These are phyloP conservation scores for Arremon aurantiirostris DNA, from an alignment of 2,797 vertebrate genomes.

Conservation along the genomic window DNA sequence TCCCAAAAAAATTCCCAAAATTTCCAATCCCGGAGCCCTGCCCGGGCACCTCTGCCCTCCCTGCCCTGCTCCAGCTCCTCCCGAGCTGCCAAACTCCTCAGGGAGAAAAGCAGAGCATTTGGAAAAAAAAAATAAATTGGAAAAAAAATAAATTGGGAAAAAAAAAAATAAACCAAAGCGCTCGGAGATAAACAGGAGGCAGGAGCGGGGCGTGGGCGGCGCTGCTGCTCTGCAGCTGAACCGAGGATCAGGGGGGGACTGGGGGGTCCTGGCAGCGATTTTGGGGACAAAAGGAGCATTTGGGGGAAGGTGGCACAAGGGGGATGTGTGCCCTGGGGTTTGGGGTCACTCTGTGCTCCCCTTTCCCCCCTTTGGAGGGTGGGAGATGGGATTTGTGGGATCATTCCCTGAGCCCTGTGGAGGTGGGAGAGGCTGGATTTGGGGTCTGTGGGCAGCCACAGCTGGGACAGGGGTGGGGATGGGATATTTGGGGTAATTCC, in stretches of 20 bases:
- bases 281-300: neutral
- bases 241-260: neutral
- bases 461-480: too few relatives aligned
- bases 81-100: neutral
- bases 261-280: neutral
- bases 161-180: neutral
- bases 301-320: rapidly evolving
- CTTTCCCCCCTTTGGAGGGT: rapidly evolving
- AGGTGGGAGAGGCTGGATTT: too few relatives aligned
- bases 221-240: neutral
- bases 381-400: neutral
- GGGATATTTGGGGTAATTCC: too few relatives aligned
- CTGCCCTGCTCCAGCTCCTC: neutral
- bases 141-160: too few relatives aligned
- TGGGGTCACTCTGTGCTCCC: neutral
- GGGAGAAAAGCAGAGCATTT: neutral
- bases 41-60: neutral
- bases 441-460: too few relatives aligned
- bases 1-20: neutral
- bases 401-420: too few relatives aligned
- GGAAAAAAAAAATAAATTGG: neutral
- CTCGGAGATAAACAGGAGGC: conserved; percentile 45
- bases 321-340: rapidly evolving
- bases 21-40: neutral
- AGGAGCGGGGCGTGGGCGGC: neutral